Conservation (phyloP, 2,888 invertebrate species). For the Rhabditoides inermis region DNA sequence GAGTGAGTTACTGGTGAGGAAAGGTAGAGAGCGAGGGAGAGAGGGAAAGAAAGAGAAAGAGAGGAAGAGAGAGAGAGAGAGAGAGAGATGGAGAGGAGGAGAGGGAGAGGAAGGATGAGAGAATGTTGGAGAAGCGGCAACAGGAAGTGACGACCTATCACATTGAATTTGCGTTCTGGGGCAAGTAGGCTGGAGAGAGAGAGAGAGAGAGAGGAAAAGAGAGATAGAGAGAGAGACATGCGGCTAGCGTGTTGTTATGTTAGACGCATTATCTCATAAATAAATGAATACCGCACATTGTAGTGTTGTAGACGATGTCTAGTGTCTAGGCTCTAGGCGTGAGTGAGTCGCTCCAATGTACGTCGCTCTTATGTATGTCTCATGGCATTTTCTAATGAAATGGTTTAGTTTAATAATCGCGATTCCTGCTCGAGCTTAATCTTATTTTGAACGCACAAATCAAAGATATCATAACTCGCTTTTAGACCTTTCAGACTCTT, state of each 20-base stretch:
- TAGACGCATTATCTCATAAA: no score
- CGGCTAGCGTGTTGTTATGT: not conserved
- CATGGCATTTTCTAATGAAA: no score
- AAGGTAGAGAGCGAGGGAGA: not conserved
- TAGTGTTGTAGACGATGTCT: no score
- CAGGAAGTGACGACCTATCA: not conserved
- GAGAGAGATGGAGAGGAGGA: slow-evolving; percentile 8
- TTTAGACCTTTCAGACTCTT: no score
- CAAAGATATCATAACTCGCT: no score
- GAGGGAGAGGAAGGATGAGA: not conserved
- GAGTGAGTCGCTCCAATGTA: no score
- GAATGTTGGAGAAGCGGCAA: not conserved
- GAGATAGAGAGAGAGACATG: not conserved
- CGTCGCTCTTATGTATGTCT: no score
- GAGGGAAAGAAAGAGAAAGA: slow-evolving; percentile 2
- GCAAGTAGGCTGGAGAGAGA: not conserved
- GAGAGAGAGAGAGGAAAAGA: slow-evolving; percentile 4
- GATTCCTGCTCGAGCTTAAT: no score
- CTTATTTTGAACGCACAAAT: no score
- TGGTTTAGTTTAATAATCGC: no score
- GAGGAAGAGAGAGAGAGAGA: slow-evolving; percentile 3
- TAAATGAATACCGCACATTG: no score
- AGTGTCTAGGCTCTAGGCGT: no score
- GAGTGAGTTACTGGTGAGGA: not conserved
- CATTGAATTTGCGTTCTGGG: not conserved